phyloP scores from a whole-genome alignment of 2,113 vertebrate species.

The Falcunculus frontatus region DNA sequence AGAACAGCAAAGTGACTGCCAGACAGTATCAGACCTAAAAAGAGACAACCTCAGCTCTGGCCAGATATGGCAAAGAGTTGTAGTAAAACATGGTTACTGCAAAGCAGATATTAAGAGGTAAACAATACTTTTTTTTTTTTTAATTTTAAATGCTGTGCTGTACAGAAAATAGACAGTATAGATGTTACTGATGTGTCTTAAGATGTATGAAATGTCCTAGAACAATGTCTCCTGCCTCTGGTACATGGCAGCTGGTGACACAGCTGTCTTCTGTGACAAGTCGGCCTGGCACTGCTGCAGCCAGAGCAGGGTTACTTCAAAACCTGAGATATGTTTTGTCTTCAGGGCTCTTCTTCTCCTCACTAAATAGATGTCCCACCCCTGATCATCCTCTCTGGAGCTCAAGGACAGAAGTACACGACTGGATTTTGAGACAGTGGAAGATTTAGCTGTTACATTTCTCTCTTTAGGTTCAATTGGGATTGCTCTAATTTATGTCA shows the following conservation, averaged over 20 bases:
- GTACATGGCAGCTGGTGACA: neutral
- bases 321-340: neutral
- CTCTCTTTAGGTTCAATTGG: neutral
- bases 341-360: neutral
- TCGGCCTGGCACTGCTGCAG: neutral
- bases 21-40: neutral
- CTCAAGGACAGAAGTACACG: neutral
- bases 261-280: neutral
- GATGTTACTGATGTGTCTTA: neutral
- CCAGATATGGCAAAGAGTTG: neutral
- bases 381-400: neutral
- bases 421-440: neutral
- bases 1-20: neutral
- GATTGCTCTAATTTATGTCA: neutral
- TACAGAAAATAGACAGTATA: neutral
- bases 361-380: neutral
- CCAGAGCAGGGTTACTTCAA: neutral
- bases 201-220: neutral
- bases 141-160: neutral
- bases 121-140: neutral
- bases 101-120: neutral
- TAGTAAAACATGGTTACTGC: neutral
- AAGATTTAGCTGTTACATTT: neutral
- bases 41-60: neutral
- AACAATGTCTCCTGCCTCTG: neutral